Evolutionary conservation across 2,797 vertebrate genomes (phyloP).

Genomic region (Lepidocolaptes lacrymiger): DNA sequence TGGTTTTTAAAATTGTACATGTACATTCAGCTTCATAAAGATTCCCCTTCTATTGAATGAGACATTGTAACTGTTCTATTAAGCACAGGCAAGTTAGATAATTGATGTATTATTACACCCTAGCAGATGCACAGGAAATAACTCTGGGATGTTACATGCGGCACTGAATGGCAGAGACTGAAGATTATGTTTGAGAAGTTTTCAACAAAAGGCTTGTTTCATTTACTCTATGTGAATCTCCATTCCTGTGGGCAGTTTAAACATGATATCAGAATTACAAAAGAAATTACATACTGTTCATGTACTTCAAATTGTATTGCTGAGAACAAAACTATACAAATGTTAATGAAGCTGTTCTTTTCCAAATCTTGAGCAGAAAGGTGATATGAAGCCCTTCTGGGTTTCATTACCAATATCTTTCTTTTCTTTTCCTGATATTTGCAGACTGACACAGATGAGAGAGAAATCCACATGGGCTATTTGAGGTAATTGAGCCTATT

Average conservation of each 20-base stretch:
- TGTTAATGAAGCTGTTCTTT: neutral
- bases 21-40: neutral
- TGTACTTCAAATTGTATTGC: neutral
- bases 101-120: neutral
- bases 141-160: accelerated
- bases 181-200: neutral
- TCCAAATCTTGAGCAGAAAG: neutral
- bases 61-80: neutral
- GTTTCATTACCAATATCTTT: neutral
- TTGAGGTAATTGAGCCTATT: neutral
- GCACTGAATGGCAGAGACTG: neutral
- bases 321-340: neutral
- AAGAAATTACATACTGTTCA: neutral
- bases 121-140: neutral
- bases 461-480: neutral
- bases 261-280: neutral
- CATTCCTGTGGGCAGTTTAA: neutral
- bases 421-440: neutral
- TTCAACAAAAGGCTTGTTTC: neutral
- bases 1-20: accelerated
- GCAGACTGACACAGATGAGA: neutral
- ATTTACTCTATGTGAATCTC: neutral
- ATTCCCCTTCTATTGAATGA: neutral
- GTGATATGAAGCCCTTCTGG: neutral
- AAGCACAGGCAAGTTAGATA: neutral